Evolutionary conservation across 1,140 invertebrate species (phyloP), one percentile per base, ranked within the genome.

Genomic region (Octopus sinensis): DNA sequence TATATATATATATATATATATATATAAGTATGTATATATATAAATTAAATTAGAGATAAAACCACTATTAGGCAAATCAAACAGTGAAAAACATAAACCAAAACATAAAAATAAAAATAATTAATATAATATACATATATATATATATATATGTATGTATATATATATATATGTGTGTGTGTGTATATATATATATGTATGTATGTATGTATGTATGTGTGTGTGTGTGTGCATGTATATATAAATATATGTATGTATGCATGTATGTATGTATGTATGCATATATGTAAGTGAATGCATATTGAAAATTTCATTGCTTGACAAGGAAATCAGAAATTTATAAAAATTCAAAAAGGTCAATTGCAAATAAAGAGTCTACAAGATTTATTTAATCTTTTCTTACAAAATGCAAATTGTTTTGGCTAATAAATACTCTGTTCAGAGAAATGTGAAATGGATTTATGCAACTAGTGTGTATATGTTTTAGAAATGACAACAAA

Each of bases 1-100:
- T 17, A 62, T 62, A 62, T 62, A 62, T 62, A 62, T 62, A 62
- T 62, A 62, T 62, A 62, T 62, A 62, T 62, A 62, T 62, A 62
- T 62, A 62, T 62, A 62, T 62, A 62, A 9, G 17, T 62, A 62
- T 17, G 17, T 62, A 62, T 62, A 62, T 62, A 62, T 62, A 62
- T 62, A 62, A 9, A 62, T 62, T 9, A 9, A 62, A 9, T 9
- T 62, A 62, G 6, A 62, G 6, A 62, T 62, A 62, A 9, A 62
- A 9, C 6, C 56, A 62, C 17, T 9, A 9, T 9, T 62, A 62
- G 6, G 17, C 17, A 62, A 9, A 62, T 62, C 6, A 9, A 62
- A 9, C 6, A 9, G 17, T 62, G 17, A 9, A 62, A 9, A 62
- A 62, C 6, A 6, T 62, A 62, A 6, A 9, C 56, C 56, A 6